Base-by-base conservation (phyloP, 2,797 vertebrate genomes). In the Hemitrygon akajei region DNA sequence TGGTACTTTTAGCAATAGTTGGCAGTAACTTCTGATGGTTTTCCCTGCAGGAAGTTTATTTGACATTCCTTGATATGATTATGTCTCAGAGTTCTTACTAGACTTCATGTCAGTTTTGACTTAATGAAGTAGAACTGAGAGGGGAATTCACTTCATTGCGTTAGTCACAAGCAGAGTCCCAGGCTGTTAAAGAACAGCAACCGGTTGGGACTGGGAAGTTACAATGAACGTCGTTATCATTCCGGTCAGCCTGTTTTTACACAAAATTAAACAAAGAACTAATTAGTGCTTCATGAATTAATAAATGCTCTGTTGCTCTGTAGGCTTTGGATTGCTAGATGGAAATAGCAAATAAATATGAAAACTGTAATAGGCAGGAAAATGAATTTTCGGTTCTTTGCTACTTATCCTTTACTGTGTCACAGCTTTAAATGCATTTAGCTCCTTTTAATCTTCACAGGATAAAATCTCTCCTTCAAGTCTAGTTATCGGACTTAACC, bases 211-310 rank as follows among this genome's bases (percentile, higher is more conserved):
- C 98, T 96, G 97, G 97, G 98, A 97, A 97, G 97, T 98, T 96
- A 98, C 97, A 96, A 98, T 98, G 98, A 96, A 97, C 98, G 98
- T 99, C 99, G 98, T 99, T 99, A 99, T 99, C 98, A 99, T 99
- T 99, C 98, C 97, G 99, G 98, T 99, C 98, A 99, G 99, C 99
- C 98, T 99, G 99, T 99, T 99, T 99, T 93, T 99, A 99, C 99
- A 99, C 99, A 99, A 99, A 99, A 99, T 99, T 99, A 99, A 99
- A 99, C 98, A 99, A 99, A 99, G 99, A 99, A 99, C 98, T 99
- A 99, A 99, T 99, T 99, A 99, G 98, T 99, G 98, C 98, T 98
- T 99, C 98, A 99, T 99, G 99, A 99, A 99, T 99, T 99, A 99
- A 99, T 99, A 99, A 99, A 98, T 98, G 98, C 97, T 98, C 98